phyloP scores from a whole-genome alignment of 1,140 invertebrate species.

The Heliconius eleuchia region DNA sequence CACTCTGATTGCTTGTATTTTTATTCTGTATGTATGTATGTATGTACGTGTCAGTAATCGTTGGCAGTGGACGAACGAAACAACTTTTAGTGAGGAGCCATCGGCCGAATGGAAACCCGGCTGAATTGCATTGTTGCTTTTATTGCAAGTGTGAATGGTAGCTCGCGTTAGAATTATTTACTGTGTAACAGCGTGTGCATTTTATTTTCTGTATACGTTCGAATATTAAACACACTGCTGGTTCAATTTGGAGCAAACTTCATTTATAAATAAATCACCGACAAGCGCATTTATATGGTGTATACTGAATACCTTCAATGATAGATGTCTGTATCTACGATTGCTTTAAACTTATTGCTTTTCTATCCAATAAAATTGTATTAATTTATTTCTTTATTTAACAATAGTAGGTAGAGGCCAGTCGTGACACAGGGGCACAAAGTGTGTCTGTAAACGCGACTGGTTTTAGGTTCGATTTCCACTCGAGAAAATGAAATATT shows the following conservation, averaged over 20 bases:
- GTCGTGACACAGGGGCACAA: too few relatives aligned
- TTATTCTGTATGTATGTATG: slow-evolving; percentile 23
- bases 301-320: background rate
- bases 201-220: slow-evolving; percentile 26
- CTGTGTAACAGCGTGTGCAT: slow-evolving; percentile 34
- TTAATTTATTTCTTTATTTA: too few relatives aligned
- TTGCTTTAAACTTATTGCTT: background rate
- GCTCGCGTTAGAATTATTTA: slow-evolving; percentile 73
- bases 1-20: slow-evolving; percentile 31
- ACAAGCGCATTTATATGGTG: background rate
- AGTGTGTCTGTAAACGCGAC: too few relatives aligned
- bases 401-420: too few relatives aligned
- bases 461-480: too few relatives aligned
- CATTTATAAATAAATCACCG: background rate
- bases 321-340: background rate
- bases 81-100: slow-evolving; percentile 62
- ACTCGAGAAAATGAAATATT: too few relatives aligned
- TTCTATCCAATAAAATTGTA: too few relatives aligned
- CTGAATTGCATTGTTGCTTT: slow-evolving; percentile 78
- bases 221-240: slow-evolving; percentile 2
- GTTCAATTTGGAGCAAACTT: slow-evolving; percentile 1
- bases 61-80: slow-evolving; percentile 47
- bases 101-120: slow-evolving; percentile 67
- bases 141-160: slow-evolving; percentile 70
- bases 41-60: slow-evolving; percentile 34